phyloP scores from a whole-genome alignment of 2,888 invertebrate genomes.

The Acleris laterana region DNA sequence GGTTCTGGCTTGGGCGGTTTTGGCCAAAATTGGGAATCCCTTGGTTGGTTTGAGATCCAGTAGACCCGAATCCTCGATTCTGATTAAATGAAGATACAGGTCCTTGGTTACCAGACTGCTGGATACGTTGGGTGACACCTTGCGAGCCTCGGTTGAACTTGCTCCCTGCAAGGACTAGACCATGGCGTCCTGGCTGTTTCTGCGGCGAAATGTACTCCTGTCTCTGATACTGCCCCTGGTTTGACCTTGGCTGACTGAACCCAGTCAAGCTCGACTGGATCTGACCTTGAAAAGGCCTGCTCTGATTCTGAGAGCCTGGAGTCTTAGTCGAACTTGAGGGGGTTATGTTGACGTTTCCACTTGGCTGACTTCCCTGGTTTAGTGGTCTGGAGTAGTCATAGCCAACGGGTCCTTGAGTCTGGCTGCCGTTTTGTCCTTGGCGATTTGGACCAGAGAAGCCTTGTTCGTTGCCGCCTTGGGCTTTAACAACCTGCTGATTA shows the following conservation, averaged over 20 bases:
- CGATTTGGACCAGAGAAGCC: constrained; percentile 8
- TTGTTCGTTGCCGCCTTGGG: constrained; percentile 5
- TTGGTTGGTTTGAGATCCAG: constrained; percentile 3
- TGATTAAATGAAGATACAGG: constrained; percentile 19
- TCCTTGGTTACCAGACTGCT: constrained; percentile 8
- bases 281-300: constrained; percentile 9
- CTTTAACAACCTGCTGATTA: constrained; percentile 13
- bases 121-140: constrained; percentile 16
- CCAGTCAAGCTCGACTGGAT: constrained; percentile 31
- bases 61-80: constrained; percentile 21
- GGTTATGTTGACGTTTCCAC: constrained; percentile 20
- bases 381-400: constrained; percentile 46
- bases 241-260: constrained; percentile 38
- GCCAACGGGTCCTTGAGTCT: constrained; percentile 14
- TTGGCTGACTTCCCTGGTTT: constrained; percentile 31
- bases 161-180: neutral
- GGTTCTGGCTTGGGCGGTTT: constrained; percentile 18
- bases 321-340: constrained; percentile 37
- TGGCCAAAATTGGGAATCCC: constrained; percentile 3
- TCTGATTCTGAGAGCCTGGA: constrained; percentile 26
- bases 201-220: constrained; percentile 36
- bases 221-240: constrained; percentile 8
- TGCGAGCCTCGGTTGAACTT: constrained; percentile 34
- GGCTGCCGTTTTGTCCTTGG: constrained; percentile 23
- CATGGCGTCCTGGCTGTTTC: constrained; percentile 4